Conservation (phyloP, 2,113 vertebrate species). For the Alligator sinensis region DNA sequence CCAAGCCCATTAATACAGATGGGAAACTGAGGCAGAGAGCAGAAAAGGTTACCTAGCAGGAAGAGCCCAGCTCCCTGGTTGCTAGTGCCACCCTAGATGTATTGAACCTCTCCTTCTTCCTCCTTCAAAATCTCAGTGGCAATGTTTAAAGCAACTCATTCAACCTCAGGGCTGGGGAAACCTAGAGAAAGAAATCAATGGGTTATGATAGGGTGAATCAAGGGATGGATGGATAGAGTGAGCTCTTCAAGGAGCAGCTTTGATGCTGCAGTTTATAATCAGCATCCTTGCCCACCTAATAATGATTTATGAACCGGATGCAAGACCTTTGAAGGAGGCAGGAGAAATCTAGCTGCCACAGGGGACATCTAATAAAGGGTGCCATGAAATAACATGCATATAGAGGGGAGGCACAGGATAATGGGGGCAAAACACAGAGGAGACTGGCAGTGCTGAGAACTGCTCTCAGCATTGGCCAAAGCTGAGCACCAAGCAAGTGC, state of each 20-base stretch:
- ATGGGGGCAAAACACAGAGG: background rate
- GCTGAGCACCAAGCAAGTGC: background rate
- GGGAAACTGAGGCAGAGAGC: background rate
- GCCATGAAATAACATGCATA: background rate
- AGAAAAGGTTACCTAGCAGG: background rate
- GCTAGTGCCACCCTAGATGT: background rate
- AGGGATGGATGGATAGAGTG: background rate
- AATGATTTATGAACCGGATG: conserved; percentile 19
- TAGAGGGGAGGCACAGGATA: background rate
- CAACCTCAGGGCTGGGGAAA: background rate
- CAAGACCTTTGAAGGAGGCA: background rate
- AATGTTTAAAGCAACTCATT: background rate
- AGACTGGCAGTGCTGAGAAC: background rate
- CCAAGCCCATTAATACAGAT: background rate
- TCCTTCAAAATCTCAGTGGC: background rate
- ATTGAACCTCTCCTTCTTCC: background rate
- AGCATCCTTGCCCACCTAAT: background rate
- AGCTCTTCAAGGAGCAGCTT: background rate
- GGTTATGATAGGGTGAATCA: background rate
- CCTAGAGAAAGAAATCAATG: background rate
- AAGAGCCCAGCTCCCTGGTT: background rate
- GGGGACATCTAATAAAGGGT: background rate
- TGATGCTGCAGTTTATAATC: background rate
- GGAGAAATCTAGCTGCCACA: background rate
- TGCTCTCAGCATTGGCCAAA: background rate